A percentile compares a stretch with the other conserved stretches of the same genome.
phyloP scores from a whole-genome alignment of 2,888 invertebrate species.

The Cataglyphis albicans region DNA sequence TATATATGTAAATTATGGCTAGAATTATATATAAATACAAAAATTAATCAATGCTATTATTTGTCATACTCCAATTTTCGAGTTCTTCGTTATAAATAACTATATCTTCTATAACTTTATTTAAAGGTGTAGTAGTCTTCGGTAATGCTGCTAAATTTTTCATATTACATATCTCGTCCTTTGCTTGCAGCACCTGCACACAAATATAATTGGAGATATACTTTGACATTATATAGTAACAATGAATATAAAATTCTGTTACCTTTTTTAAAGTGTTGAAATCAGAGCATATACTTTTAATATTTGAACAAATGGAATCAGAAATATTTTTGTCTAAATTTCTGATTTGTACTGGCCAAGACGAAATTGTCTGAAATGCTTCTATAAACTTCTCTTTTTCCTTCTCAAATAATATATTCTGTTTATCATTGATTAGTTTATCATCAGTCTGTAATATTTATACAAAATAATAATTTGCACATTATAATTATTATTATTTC shows the following conservation, averaged over 20 bases:
- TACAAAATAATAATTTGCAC: background rate
- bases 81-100: slow-evolving; percentile 73
- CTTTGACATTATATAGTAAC: background rate
- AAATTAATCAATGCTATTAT: slow-evolving; percentile 7
- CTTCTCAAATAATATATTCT: slow-evolving; percentile 34
- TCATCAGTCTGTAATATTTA: slow-evolving; percentile 36
- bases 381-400: slow-evolving; percentile 70
- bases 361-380: slow-evolving; percentile 67
- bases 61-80: background rate
- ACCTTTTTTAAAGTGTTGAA: slow-evolving; percentile 76
- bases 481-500: background rate
- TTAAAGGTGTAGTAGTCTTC: slow-evolving; percentile 66
- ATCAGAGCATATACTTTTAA: slow-evolving; percentile 68
- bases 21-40: background rate
- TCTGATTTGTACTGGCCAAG: slow-evolving; percentile 48
- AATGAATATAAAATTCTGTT: background rate
- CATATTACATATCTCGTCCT: slow-evolving; percentile 66
- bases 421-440: slow-evolving; percentile 10
- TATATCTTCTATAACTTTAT: slow-evolving; percentile 70
- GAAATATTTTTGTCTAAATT: slow-evolving; percentile 32
- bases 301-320: slow-evolving; percentile 65
- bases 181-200: slow-evolving; percentile 70
- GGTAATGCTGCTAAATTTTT: slow-evolving; percentile 55
- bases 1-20: background rate
- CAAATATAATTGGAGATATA: background rate